Base-by-base conservation (phyloP, 2,113 vertebrate species). In the Thalassoma bifasciatum region DNA sequence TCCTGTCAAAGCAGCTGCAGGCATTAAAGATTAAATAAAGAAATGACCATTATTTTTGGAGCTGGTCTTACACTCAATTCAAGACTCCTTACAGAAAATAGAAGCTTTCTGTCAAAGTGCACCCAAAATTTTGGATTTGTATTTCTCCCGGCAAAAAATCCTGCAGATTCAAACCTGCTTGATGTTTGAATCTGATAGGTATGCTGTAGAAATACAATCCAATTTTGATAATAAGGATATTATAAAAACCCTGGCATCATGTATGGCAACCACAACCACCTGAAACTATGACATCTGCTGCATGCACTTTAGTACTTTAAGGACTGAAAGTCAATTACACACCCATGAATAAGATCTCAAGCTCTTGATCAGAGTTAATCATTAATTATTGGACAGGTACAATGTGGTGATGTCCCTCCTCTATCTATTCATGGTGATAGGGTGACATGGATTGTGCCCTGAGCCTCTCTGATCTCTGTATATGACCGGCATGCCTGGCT, bases 401-500 rank as follows among this genome's bases (percentile, higher is more conserved):
- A 46, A 62, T 17, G 75, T 82, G 75, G 10, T 0, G 10, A 77
- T 79, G 65, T 73, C 42, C 14, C 57, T 53, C 73, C 66, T 74
- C 61, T 62, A 17, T 81, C 54, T 47, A 17, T 72, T 26, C 57
- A 3, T 56, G 37, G 80, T 67, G 66, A 47, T 23, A 60, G 75
- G 79, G 76, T 85, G 69, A 83, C 75, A 84, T 50, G 58, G 77
- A 89, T 88, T 81, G 67, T 52, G 8, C 57, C 67, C 53, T 83
- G 84, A 86, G 91, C 84, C 56, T 49, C 57, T 85, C 50, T 87
- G 86, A 89, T 90, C 85, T 84, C 76, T 49, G 47, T 37, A 47
- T 66, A 90, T 80, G 90, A 81, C 36, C 7, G 82, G 79, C 49
- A 87, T 76, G 84, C 34, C 58, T 67, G 61, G 12, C 71, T 79